Evolutionary conservation across 2,797 vertebrate species (phyloP), one percentile per base, ranked within the genome.

Genomic region (Macroramphosus scolopax): DNA sequence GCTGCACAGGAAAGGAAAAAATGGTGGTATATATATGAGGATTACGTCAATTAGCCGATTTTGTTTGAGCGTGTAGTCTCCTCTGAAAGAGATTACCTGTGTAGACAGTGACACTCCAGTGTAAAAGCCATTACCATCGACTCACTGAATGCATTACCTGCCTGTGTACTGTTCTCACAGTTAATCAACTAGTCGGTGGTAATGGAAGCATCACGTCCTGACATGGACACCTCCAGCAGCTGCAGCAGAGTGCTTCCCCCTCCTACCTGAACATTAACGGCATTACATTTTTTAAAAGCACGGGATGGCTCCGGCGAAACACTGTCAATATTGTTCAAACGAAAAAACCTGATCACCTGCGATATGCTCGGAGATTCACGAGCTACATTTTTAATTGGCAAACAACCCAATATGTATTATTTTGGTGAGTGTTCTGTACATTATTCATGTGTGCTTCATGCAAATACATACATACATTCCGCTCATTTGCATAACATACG

Each of bases 131-230:
- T 68, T 65, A 71, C 50, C 51, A 78, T 77, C 15, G 67, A 80
- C 79, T 77, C 33, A 1, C 58, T 52, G 68, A 82, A 83, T 70
- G 54, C 76, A 85, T 81, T 71, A 83, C 68, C 65, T 72, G 74
- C 53, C 54, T 34, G 55, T 52, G 40, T 38, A 30, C 59, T 62
- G 61, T 77, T 82, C 75, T 74, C 69, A 55, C 71, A 68, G 77
- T 76, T 81, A 77, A 84, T 87, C 81, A 82, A 67, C 77, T 63
- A 68, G 74, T 72, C 60, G 28, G 69, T 56, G 63, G 76, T 82
- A 84, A 82, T 77, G 73, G 72, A 83, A 47, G 63, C 48, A 51
- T 66, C 62, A 49, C 57, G 68, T 75, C 63, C 59, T 47, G 77
- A 75, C 76, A 72, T 3, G 15, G 63, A 81, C 29, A 53, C 64